Percentiles rank a stretch among this genome's conserved stretches.
These are phyloP conservation scores for Pristionchus maxplancki DNA, from an alignment of 2,888 invertebrate genomes.

Conservation along the genomic window DNA sequence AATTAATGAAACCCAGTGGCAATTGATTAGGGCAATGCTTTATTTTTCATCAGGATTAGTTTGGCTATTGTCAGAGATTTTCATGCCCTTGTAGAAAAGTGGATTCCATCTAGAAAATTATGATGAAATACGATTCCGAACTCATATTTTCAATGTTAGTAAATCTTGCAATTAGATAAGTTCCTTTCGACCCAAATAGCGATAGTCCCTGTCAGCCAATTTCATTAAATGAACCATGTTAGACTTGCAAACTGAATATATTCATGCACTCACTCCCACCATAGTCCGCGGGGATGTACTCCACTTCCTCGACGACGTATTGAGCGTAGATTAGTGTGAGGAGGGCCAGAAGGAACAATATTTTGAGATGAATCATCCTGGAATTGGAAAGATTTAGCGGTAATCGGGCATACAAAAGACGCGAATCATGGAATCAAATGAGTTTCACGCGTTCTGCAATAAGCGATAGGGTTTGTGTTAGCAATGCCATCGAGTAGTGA, in stretches of 20 bases:
- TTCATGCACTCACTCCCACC: background rate
- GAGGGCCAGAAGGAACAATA: background rate
- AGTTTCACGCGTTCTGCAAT: background rate
- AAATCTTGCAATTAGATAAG: no score
- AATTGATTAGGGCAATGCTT: no score
- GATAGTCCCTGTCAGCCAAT: no score
- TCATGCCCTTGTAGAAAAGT: no score
- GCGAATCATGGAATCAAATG: background rate
- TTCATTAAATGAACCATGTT: no score
- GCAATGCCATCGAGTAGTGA: background rate
- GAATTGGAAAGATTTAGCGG: background rate
- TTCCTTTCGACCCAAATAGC: no score
- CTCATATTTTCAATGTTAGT: no score
- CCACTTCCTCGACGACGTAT: constrained; percentile 7
- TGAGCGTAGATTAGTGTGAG: background rate
- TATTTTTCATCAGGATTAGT: background rate
- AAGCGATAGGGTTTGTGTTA: background rate
- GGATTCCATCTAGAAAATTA: no score
- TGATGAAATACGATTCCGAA: no score
- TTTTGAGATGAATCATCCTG: background rate
- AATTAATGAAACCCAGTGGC: background rate
- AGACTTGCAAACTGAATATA: background rate
- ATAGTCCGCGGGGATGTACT: background rate
- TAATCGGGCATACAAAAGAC: no score
- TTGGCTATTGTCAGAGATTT: background rate